Conservation (phyloP, 2,888 invertebrate genomes). For the Spisula solida region DNA sequence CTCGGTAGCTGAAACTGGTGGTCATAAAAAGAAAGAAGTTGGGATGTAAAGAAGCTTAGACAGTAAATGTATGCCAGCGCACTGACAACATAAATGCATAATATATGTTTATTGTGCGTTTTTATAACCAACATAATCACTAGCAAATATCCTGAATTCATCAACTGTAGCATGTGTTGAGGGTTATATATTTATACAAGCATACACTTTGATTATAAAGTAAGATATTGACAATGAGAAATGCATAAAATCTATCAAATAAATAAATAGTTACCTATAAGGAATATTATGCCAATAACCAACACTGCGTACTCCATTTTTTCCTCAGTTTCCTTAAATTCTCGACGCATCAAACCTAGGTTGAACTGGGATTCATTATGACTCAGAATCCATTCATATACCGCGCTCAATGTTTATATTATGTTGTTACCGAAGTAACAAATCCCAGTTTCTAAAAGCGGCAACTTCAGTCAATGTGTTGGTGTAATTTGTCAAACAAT, state of each 20-base stretch:
- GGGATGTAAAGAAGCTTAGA: too few species aligned
- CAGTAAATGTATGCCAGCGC: too few species aligned
- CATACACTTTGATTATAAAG: too few species aligned
- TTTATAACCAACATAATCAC: too few species aligned
- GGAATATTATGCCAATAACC: neutral
- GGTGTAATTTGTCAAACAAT: neutral
- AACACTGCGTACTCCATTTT: neutral
- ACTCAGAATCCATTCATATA: too few species aligned
- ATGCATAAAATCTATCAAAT: neutral
- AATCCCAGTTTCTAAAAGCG: constrained; percentile 18
- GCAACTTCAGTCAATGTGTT: neutral
- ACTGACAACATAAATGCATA: too few species aligned
- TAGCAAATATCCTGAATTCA: too few species aligned
- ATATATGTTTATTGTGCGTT: too few species aligned
- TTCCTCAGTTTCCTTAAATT: neutral
- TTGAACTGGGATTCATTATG: neutral
- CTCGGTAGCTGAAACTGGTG: too few species aligned
- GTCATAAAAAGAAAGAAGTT: too few species aligned
- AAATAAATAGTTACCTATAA: neutral
- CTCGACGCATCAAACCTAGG: neutral
- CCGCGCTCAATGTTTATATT: neutral
- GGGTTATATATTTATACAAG: too few species aligned
- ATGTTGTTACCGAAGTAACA: neutral
- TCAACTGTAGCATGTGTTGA: too few species aligned
- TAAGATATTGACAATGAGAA: neutral